Evolutionary conservation across 2,113 vertebrate species (phyloP).

Genomic region (Vicugna pacos): DNA sequence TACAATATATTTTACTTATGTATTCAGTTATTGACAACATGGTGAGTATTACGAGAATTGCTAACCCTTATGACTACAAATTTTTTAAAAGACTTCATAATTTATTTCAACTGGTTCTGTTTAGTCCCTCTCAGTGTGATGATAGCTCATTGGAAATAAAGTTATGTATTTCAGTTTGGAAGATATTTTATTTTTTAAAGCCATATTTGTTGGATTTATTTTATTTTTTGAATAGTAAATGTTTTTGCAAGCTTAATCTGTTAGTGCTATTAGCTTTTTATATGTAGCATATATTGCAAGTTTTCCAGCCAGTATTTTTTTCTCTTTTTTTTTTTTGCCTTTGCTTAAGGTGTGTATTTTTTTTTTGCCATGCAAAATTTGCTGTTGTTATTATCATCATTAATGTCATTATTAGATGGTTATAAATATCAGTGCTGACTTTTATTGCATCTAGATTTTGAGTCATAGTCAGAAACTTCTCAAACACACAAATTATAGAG

Average conservation of each 20-base stretch:
- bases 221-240: neutral
- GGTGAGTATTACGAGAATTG: neutral
- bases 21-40: neutral
- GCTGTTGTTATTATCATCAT: neutral
- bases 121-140: neutral
- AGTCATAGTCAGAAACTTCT: neutral
- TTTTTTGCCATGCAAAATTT: neutral
- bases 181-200: neutral
- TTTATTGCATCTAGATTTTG: neutral
- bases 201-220: neutral
- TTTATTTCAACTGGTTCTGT: neutral
- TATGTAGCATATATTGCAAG: neutral
- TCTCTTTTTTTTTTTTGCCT: neutral
- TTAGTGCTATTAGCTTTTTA: neutral
- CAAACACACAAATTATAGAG: neutral
- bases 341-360: neutral
- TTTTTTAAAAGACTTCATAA: neutral
- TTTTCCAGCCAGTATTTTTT: neutral
- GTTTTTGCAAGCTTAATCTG: neutral
- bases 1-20: neutral
- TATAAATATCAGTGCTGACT: neutral
- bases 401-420: neutral
- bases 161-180: neutral
- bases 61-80: neutral
- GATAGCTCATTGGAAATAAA: neutral